Conservation (phyloP, 2,113 vertebrate genomes). For the Scytalopus superciliaris region DNA sequence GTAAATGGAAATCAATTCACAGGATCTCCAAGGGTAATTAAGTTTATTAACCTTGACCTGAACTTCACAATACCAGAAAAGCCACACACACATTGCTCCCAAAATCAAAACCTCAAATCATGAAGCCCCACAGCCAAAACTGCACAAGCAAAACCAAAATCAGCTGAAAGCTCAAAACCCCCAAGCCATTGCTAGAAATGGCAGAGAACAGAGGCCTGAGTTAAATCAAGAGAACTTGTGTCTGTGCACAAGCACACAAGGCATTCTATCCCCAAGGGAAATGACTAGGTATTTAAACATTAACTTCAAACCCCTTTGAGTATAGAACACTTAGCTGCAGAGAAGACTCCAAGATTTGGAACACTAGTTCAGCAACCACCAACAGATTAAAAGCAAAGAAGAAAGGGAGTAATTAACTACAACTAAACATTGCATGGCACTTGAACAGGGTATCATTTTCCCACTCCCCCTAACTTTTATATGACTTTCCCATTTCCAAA, state of each 20-base stretch:
- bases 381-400: background rate
- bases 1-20: background rate
- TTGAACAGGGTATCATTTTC: background rate
- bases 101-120: background rate
- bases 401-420: background rate
- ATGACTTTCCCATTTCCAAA: background rate
- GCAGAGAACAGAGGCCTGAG: background rate
- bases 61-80: background rate
- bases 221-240: background rate
- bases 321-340: background rate
- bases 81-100: fast-evolving
- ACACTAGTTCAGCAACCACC: background rate
- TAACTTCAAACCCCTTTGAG: background rate
- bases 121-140: background rate
- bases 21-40: background rate
- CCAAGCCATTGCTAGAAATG: background rate
- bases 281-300: background rate
- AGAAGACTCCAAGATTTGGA: background rate
- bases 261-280: background rate
- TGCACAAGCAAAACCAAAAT: background rate
- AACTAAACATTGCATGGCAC: background rate
- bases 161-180: background rate
- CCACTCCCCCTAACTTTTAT: background rate
- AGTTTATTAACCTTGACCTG: background rate
- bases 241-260: background rate